Evolutionary conservation across 2,888 invertebrate genomes (phyloP).

Genomic region (Phragmatobia fuliginosa): DNA sequence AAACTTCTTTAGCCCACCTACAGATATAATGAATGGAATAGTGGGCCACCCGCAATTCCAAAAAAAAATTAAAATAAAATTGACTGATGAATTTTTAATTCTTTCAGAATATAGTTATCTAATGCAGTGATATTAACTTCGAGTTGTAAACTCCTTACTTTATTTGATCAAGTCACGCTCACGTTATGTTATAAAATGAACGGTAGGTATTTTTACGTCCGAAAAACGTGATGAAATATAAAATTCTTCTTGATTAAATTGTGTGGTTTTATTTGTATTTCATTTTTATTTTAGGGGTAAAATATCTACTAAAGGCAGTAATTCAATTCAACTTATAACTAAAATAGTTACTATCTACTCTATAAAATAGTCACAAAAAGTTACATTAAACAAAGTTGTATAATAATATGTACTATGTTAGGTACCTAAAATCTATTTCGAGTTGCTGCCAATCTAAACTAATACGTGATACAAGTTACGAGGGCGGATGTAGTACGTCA

Average conservation of each 20-base stretch:
- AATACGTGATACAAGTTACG: too few relatives aligned
- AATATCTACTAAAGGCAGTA: constrained; percentile 35
- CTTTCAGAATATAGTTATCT: constrained; percentile 59
- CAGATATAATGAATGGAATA: constrained; percentile 75
- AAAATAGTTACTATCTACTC: neutral
- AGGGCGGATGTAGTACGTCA: too few relatives aligned
- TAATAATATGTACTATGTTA: too few relatives aligned
- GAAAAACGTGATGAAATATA: constrained; percentile 47
- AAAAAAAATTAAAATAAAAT: constrained; percentile 61
- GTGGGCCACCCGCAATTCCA: constrained; percentile 75
- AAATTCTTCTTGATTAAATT: constrained; percentile 47
- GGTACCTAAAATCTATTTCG: too few relatives aligned
- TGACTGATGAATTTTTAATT: constrained; percentile 70
- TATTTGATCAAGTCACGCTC: constrained; percentile 68
- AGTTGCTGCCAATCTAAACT: too few relatives aligned
- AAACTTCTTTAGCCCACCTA: constrained; percentile 79
- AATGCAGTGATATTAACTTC: constrained; percentile 54
- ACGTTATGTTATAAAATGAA: constrained; percentile 55
- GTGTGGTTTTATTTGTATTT: constrained; percentile 44
- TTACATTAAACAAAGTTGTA: too few relatives aligned
- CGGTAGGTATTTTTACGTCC: constrained; percentile 44
- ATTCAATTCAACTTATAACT: constrained; percentile 1
- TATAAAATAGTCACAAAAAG: too few relatives aligned
- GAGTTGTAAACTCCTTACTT: constrained; percentile 63
- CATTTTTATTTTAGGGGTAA: constrained; percentile 31